These are phyloP conservation scores for Isoperla grammatica DNA, from an alignment of 2,888 invertebrate species.

Conservation along the genomic window DNA sequence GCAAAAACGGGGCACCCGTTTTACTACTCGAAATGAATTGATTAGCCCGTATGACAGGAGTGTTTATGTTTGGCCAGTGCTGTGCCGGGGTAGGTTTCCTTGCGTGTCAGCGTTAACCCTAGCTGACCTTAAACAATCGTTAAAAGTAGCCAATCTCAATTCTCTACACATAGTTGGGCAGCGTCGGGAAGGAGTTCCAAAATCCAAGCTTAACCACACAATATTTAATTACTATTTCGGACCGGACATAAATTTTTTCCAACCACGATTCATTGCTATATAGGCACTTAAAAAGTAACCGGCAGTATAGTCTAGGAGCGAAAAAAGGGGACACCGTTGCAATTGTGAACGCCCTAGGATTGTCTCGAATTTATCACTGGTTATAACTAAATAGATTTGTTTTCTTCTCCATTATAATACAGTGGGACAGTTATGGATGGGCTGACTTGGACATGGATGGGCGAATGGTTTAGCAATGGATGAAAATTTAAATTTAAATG, in stretches of 20 bases:
- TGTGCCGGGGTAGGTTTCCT: not conserved
- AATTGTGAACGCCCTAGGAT: too few relatives aligned
- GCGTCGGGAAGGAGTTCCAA: not conserved
- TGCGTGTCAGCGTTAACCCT: conserved; percentile 7
- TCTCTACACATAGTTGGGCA: not conserved
- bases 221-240: conserved; percentile 21
- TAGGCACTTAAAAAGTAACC: conserved; percentile 6
- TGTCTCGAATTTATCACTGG: too few relatives aligned
- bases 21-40: not conserved
- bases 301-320: too few relatives aligned
- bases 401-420: too few relatives aligned
- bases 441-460: too few relatives aligned
- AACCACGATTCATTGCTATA: conserved; percentile 19
- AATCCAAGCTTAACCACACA: conserved; percentile 11
- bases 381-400: too few relatives aligned
- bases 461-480: too few relatives aligned
- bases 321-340: too few relatives aligned
- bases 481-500: too few relatives aligned
- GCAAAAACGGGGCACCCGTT: not conserved
- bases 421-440: too few relatives aligned
- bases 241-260: conserved; percentile 21
- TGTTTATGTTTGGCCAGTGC: not conserved
- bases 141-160: conserved; percentile 30
- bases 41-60: not conserved
- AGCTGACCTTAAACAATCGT: conserved; percentile 26